Conservation (phyloP, 1,140 invertebrate genomes). For the Acyrthosiphon pisum region DNA sequence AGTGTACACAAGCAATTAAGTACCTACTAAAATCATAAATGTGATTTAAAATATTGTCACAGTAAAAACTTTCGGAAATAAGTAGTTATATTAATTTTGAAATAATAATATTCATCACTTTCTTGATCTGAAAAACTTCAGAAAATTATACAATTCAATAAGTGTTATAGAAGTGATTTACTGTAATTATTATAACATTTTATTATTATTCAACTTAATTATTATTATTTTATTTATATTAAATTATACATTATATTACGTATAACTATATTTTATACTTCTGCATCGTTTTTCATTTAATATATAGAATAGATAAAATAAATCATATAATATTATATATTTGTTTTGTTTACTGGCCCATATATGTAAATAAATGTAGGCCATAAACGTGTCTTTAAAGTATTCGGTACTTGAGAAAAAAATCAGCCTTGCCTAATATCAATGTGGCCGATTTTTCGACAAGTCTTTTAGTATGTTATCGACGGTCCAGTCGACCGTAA, state of each 20-base stretch:
- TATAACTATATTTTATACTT: neutral
- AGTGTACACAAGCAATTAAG: neutral
- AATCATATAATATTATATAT: neutral
- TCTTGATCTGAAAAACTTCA: neutral
- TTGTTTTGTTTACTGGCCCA: neutral
- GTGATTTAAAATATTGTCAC: neutral
- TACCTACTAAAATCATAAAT: neutral
- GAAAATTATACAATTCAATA: neutral
- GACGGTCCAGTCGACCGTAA: conserved; percentile 52
- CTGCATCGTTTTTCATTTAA: neutral
- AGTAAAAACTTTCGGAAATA: neutral
- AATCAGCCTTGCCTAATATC: conserved; percentile 40
- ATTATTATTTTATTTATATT: neutral
- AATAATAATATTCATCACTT: neutral
- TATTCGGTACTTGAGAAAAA: conserved; percentile 42
- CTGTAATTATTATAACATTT: neutral
- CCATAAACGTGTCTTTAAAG: conserved; percentile 33
- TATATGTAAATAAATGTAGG: conserved; percentile 28
- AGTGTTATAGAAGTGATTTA: neutral
- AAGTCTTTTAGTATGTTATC: conserved; percentile 19
- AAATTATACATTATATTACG: neutral
- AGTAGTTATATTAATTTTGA: neutral
- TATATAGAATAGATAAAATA: neutral
- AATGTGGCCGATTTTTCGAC: conserved; percentile 28
- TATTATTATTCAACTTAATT: neutral